phyloP scores from a whole-genome alignment of 2,113 vertebrate species.

The Regulus satrapa region DNA sequence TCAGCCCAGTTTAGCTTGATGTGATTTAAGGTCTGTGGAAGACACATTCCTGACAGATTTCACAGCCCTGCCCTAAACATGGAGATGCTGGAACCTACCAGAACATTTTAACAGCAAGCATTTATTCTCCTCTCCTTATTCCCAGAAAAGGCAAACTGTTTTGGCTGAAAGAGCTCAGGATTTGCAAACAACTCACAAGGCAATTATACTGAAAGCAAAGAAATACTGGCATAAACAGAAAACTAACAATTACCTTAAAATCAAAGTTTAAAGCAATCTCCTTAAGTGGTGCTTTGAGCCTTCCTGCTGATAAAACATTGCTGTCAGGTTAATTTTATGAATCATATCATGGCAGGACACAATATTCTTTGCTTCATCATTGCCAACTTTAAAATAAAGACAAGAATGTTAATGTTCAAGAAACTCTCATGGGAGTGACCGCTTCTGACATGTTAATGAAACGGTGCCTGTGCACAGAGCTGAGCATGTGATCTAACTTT shows the following conservation, averaged over 20 bases:
- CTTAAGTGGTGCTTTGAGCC: background rate
- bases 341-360: background rate
- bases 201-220: background rate
- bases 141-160: background rate
- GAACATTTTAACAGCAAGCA: background rate
- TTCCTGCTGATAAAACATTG: background rate
- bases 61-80: background rate
- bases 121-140: background rate
- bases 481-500: background rate
- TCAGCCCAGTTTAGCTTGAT: background rate
- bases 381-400: background rate
- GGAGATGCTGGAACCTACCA: background rate
- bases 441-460: background rate
- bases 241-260: background rate
- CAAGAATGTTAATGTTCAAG: background rate
- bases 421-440: background rate
- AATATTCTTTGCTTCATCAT: background rate
- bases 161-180: background rate
- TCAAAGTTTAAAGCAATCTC: slow-evolving; percentile 5
- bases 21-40: background rate
- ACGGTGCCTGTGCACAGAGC: background rate
- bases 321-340: background rate
- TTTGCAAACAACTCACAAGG: background rate
- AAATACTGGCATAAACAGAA: background rate
- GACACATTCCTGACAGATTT: background rate